Evolutionary conservation across 2,797 vertebrate genomes (phyloP), one percentile per base, ranked within the genome.

Genomic region (Enoplosus armatus): DNA sequence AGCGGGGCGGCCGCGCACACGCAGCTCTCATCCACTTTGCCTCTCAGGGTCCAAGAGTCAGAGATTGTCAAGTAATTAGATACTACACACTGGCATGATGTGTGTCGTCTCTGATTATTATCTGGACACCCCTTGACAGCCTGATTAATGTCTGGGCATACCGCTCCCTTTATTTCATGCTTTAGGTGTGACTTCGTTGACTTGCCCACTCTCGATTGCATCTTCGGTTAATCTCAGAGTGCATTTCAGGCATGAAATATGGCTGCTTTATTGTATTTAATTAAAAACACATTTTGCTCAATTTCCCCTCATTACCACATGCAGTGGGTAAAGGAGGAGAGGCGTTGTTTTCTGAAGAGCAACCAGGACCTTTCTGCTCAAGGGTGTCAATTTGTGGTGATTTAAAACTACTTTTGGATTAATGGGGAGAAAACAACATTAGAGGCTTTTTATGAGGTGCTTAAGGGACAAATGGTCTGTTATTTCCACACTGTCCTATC

Each of bases 201-300:
- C 83, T 83, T 64, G 27, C 37, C 71, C 69, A 18, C 50, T 73
- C 82, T 79, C 61, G 6, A 45, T 75, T 56, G 61, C 64, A 73
- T 89, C 85, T 75, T 56, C 24, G 64, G 54, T 58, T 84, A 65
- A 84, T 89, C 75, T 90, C 58, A 1, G 29, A 77, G 63, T 67
- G 72, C 33, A 35, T 77, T 77, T 71, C 64, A 66, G 53, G 71
- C 62, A 75, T 89, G 77, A 89, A 89, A 85, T 69, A 84, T 72
- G 59, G 72, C 77, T 2, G 33, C 85, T 82, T 89, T 84, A 86
- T 90, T 77, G 79, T 82, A 85, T 90, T 85, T 83, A 90, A 94
- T 94, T 94, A 92, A 92, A 94, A 93, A 88, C 79, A 86, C 88
- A 93, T 94, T 89, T 86, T 79, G 66, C 77, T 83, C 77, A 83